Base-by-base conservation (phyloP, 2,888 invertebrate species). In the Teinopalpus imperialis region DNA sequence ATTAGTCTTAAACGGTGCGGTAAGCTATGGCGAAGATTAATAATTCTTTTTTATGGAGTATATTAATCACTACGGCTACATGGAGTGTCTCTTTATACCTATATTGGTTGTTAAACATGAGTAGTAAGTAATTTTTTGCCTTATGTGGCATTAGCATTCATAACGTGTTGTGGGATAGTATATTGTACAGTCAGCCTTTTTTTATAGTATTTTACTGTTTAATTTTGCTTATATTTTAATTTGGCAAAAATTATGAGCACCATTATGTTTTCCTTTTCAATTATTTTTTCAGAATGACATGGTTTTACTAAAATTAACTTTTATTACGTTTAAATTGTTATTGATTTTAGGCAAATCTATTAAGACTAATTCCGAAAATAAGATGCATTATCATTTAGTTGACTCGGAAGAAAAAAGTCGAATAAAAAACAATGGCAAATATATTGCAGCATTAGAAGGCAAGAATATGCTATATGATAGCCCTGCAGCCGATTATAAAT, bases 71-170 rank as follows among this genome's bases (percentile, higher is more conserved):
- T 0, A 94, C 94, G 0, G 68, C 92, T 24, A 94, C 94, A 44
- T 95, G 95, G 95, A 87, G 90, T 26, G 79, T 94, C 35, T 93
- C 93, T 35, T 70, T 95, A 29, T 94, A 94, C 66, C 82, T 95
- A 27, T 95, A 94, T 65, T 92, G 92, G 78, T 89, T 90, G 62
- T 66, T 94, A 35, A 91, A 74, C 49, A 60, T 76, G 62, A 82
- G 79, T 44, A 88, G 90, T 72, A 74, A 85, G 79, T 75, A 16
- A 30, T 9, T n/a, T 2, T 13, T 30, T n/a, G 1, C 7, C 13
- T 7, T n/a, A 6, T 1, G 7, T 14, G 14, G 2, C n/a, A 13
- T 7, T 13, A 7, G 16, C 4, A 16, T 4, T 16, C 2, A 16
- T 16, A n/a, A n/a, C n/a, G n/a, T 16, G 2, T 16, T 16, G 16